Evolutionary conservation across 2,888 invertebrate species (phyloP), one percentile per base, ranked within the genome.

Genomic region (Brachyopa scutellaris): DNA sequence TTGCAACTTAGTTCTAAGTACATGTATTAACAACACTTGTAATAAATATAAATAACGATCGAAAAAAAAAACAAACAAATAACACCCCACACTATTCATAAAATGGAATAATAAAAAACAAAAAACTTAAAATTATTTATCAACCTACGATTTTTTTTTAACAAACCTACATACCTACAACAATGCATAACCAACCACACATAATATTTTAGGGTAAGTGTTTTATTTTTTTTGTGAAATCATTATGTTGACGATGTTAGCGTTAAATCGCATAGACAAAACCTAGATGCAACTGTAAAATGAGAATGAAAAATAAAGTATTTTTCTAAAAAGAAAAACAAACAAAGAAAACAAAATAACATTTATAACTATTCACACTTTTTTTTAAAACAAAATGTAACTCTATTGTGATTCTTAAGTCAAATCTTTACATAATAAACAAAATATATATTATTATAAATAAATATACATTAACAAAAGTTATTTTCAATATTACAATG

Each of bases 331-430:
- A 76, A 31, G 23, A 23, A 80, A 67, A 61, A 26, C 2, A 42
- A 19, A 31, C 55, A 74, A n/a, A 55, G 38, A 55, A 73, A 47
- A 53, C 45, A 47, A 26, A 26, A 26, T 26, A 26, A 31, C 2
- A 31, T 36, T 33, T 53, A 59, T 36, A 40, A n/a, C 53, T 38
- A 64, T 62, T 61, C 26, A 67, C 49, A 55, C 21, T 72, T 80
- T 55, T 40, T 55, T 79, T 74, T 38, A 51, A 57, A 53, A n/a
- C n/a, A n/a, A n/a, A n/a, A 64, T 62, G 80, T 72, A 84, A 84
- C 84, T 76, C 70, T 80, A 80, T 80, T 77, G 70, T 84, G 76
- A 80, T 84, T 77, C 77, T 84, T 80, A 84, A 80, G 70, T 84
- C 72, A 76, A 80, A 77, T 84, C 77, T 82, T 82, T 82, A 82